Evolutionary conservation across 2,113 vertebrate genomes (phyloP).

Genomic region (Ciconia maguari): DNA sequence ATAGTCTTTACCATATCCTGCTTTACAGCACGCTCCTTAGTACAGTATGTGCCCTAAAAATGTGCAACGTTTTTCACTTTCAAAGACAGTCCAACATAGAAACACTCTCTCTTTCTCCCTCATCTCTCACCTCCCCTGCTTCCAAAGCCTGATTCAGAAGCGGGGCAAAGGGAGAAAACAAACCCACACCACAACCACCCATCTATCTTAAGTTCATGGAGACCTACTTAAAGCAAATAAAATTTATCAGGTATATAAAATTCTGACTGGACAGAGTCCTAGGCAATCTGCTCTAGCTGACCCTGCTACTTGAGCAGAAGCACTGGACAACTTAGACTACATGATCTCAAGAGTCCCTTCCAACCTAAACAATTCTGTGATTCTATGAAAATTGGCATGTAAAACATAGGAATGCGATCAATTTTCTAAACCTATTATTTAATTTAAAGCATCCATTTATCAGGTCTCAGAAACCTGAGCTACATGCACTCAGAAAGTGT

Average conservation of each 20-base stretch:
- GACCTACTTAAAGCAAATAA: not conserved
- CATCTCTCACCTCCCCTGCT: conserved; percentile 20
- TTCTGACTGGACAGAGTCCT: not conserved
- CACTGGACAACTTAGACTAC: not conserved
- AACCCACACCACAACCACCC: not conserved
- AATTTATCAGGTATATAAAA: not conserved
- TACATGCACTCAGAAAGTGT: not conserved
- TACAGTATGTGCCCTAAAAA: not conserved
- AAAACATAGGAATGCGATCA: not conserved
- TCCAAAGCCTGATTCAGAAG: conserved; percentile 8
- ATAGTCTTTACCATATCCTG: not conserved
- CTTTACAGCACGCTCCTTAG: not conserved
- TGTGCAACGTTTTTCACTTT: conserved; percentile 16
- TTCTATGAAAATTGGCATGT: not conserved
- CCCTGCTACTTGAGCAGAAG: not conserved
- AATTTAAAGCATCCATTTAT: not conserved
- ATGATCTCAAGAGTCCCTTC: not conserved
- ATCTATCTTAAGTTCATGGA: not conserved
- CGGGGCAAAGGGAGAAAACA: accelerated
- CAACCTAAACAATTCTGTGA: not conserved
- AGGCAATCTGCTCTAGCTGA: not conserved
- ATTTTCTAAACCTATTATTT: not conserved
- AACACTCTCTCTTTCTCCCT: not conserved
- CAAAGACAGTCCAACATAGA: not conserved
- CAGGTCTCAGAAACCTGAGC: not conserved